These are phyloP conservation scores for Amphipoea lucens DNA, from an alignment of 2,888 invertebrate genomes.

Conservation along the genomic window DNA sequence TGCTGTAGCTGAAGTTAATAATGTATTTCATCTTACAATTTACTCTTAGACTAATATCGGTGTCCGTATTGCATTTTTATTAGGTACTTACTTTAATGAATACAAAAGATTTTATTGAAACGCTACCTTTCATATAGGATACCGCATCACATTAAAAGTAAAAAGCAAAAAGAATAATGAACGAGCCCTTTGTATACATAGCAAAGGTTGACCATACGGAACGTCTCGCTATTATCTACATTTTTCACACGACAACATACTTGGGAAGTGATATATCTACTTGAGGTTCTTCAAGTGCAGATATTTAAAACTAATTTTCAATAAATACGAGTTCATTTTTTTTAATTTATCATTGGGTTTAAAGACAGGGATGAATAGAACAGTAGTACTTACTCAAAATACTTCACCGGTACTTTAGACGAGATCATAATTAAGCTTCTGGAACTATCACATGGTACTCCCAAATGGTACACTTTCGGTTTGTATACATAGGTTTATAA, in stretches of 20 bases:
- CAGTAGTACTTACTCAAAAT: not conserved
- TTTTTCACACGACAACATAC: not conserved
- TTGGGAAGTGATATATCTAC: not conserved
- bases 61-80: conserved; percentile 14
- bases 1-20: not conserved
- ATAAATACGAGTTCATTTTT: not conserved
- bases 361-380: not conserved
- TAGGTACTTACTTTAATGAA: conserved; percentile 8
- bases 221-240: not conserved
- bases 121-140: not conserved
- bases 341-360: not conserved
- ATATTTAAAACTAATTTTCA: not conserved
- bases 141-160: not conserved
- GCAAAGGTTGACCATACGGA: not conserved
- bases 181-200: conserved; percentile 8
- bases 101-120: conserved; percentile 12
- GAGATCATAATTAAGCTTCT: not conserved
- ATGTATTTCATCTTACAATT: conserved; percentile 30
- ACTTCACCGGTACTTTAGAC: not conserved
- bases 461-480: not conserved
- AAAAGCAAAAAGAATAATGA: not conserved
- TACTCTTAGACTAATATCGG: conserved; percentile 33
- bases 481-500: conserved; percentile 17
- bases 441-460: not conserved
- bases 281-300: not conserved